These are phyloP conservation scores for Drosophila pachea DNA, from an alignment of 1,140 invertebrate genomes.

Conservation along the genomic window DNA sequence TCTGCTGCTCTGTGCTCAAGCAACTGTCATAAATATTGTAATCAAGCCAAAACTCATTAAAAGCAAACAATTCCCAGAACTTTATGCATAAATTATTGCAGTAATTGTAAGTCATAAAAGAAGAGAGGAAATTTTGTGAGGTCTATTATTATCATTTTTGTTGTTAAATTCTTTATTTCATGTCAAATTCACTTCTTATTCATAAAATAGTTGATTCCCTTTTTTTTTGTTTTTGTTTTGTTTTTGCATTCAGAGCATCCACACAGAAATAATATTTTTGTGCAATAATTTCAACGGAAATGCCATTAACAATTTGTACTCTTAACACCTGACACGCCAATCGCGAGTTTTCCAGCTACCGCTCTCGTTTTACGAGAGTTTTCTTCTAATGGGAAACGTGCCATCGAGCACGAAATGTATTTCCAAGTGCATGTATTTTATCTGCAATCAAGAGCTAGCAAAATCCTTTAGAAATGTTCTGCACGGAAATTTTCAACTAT, in stretches of 20 bases:
- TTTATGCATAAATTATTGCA: slow-evolving; percentile 1
- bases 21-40: slow-evolving; percentile 3
- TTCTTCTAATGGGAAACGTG: slow-evolving; percentile 1
- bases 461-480: too few species aligned
- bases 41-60: not conserved
- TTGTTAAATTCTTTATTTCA: too few species aligned
- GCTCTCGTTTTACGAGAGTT: not conserved
- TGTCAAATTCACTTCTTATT: too few species aligned
- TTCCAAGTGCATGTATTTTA: not conserved
- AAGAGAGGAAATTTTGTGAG: not conserved
- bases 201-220: too few species aligned
- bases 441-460: too few species aligned
- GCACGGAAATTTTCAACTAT: too few species aligned
- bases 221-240: too few species aligned
- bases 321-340: too few species aligned
- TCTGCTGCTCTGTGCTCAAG: not conserved
- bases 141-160: too few species aligned
- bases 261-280: not conserved
- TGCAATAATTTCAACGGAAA: too few species aligned
- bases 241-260: too few species aligned
- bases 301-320: not conserved
- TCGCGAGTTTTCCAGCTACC: not conserved
- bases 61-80: slow-evolving; percentile 1
- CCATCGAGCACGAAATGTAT: slow-evolving; percentile 5
- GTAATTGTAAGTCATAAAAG: slow-evolving; percentile 2